A percentile compares a stretch with the other conserved stretches of the same genome.
Evolutionary conservation across 2,113 vertebrate genomes (phyloP).

Genomic region (Meriones unguiculatus): DNA sequence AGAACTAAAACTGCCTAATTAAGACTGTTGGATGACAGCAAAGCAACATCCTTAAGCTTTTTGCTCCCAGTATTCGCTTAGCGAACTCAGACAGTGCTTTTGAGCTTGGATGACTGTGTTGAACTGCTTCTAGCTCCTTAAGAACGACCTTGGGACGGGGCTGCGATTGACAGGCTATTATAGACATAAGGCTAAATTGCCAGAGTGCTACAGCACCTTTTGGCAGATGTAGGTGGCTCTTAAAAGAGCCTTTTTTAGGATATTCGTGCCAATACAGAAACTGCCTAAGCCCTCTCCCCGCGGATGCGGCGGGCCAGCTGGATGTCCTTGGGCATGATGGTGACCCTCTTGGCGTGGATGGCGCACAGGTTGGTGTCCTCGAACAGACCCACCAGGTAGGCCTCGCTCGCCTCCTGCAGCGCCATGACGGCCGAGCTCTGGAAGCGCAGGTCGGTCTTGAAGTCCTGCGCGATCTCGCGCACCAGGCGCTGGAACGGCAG

Average conservation of each 20-base stretch:
- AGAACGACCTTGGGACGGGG: no score
- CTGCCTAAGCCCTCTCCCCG: conserved; percentile 59
- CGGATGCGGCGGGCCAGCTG: conserved; percentile 86
- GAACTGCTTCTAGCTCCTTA: no score
- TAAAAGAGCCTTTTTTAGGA: conserved; percentile 75
- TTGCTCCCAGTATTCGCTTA: no score
- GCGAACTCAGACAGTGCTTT: no score
- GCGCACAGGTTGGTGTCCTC: conserved; percentile 80
- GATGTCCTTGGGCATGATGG: conserved; percentile 87
- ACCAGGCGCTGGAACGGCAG: conserved; percentile 10
- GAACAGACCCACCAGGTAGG: conserved; percentile 84
- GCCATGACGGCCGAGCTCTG: conserved; percentile 76
- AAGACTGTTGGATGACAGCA: no score
- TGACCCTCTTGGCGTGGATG: conserved; percentile 73
- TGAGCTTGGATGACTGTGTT: no score
- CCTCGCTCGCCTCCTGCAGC: conserved; percentile 82
- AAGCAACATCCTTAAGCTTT: not conserved
- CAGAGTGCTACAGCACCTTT: not conserved
- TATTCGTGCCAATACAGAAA: rapidly evolving
- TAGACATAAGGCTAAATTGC: no score
- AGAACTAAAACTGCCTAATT: no score
- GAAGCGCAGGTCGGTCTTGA: conserved; percentile 25
- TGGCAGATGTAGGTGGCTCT: conserved; percentile 31
- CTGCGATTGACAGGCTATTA: no score
- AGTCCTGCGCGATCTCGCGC: conserved; percentile 31